These are phyloP conservation scores for Mycalesis mineus DNA, from an alignment of 2,888 invertebrate genomes.

Conservation along the genomic window DNA sequence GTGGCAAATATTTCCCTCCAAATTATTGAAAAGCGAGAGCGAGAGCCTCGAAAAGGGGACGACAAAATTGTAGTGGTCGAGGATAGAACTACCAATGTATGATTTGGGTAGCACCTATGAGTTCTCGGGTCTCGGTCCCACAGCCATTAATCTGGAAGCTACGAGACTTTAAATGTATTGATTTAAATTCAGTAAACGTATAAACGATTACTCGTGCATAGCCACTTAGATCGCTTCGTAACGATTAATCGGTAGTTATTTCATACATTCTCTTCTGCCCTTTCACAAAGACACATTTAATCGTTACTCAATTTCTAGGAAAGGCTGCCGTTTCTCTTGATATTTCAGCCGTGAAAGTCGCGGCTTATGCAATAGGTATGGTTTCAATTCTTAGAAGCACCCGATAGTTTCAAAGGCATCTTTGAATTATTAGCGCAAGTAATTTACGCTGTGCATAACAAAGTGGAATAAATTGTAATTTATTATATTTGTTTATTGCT, in stretches of 20 bases:
- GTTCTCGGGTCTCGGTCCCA: too few relatives aligned
- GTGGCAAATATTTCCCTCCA: too few relatives aligned
- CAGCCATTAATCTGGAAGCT: too few relatives aligned
- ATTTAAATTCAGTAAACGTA: too few relatives aligned
- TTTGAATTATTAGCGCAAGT: background rate
- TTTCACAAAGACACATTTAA: conserved; percentile 7
- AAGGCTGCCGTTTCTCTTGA: conserved; percentile 6
- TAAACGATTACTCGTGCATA: background rate
- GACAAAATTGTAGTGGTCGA: too few relatives aligned
- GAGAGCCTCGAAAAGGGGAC: too few relatives aligned
- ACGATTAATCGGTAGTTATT: background rate
- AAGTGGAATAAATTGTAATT: too few relatives aligned
- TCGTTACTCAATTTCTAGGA: conserved; percentile 10
- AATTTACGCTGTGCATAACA: background rate
- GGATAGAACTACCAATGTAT: too few relatives aligned
- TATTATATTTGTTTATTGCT: too few relatives aligned
- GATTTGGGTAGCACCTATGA: too few relatives aligned
- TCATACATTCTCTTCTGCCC: conserved; percentile 9
- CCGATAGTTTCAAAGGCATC: background rate
- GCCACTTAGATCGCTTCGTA: background rate
- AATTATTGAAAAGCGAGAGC: too few relatives aligned
- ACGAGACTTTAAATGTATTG: too few relatives aligned
- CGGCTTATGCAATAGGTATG: background rate
- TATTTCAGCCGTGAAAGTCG: conserved; percentile 11
- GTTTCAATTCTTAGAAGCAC: background rate